Base-by-base conservation (phyloP, 2,888 invertebrate species). In the Drosophila prostipennis region DNA sequence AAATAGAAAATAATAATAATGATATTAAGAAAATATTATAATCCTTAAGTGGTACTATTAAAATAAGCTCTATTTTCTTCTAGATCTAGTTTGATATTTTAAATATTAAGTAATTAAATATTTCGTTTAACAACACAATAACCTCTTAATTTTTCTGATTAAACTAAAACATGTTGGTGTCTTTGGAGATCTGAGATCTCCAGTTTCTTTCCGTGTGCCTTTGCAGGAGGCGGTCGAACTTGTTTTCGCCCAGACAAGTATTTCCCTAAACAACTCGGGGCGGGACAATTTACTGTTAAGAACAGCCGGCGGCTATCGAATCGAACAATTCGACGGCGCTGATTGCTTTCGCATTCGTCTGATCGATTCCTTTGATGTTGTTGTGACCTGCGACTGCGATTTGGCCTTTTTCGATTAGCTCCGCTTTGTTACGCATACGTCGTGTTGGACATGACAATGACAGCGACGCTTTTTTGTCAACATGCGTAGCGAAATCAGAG, bases 381-480 rank as follows among this genome's bases (percentile, higher is more conserved):
- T 72, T 65, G 52, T 76, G 70, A 53, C 51, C 45, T 40, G 37
- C 16, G 46, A 16, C 48, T 54, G 29, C 45, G 58, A 65, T 69
- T 72, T 73, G 63, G 74, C 71, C 54, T 70, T 71, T 72, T 75
- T 68, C 70, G 74, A 76, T 78, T 87, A 55, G 81, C 48, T 73
- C 26, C 70, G 71, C 61, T 8, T 74, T 73, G 72, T 87, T 74
- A 57, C 71, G 53, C 49, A 83, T 78, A 76, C 81, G 87, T 64
- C 87, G 72, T 64, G 74, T 78, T 70, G 58, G 63, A 78, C 87
- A 88, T 72, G 72, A 74, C 75, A 81, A 55, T 67, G 80, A 60
- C 78, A 43, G 40, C 37, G 45, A 46, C 36, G 49, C 43, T 63
- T 34, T 64, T 46, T 29, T 56, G 58, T 48, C 16, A 55, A 42